Base-by-base conservation (phyloP, 2,113 vertebrate species). In the Lagopus leucura region DNA sequence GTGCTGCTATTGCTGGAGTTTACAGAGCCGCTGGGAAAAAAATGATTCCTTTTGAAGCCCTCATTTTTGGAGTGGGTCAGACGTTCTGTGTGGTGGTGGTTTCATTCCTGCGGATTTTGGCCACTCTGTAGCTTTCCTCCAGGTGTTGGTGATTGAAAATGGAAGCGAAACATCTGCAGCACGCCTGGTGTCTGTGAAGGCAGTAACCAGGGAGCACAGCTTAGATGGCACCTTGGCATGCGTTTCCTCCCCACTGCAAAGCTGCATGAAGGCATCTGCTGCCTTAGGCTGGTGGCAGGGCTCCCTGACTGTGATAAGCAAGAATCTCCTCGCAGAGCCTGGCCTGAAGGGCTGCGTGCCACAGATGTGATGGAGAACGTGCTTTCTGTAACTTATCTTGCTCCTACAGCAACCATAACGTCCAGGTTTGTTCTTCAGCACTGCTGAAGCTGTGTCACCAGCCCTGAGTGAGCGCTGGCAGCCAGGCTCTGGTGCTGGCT, bases 21-120 rank as follows among this genome's bases (percentile, higher is more conserved):
- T 99, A 99, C 97, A 98, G 98, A 97, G 99, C 99, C 12, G 99
- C 99, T 0, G 99, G 98, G 88, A 99, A 99, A 94, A 98, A 97
- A 65, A 99, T 99, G 99, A 98, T 98, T 47, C 98, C 99, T 3
- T 97, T 99, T 54, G 99, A 98, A 96, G 99, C 99, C 28, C 98
- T 99, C 36, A 98, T 99, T 63, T 97, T 99, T 20, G 99, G 99
- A 15, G 99, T 99, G 5, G 99, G 99, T 52, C 99, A 99, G 98
- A 99, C 99, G 0, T 99, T 99, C 90, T 99, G 98, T 13, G 97
- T 99, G 25, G 97, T 99, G 66, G 81, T 99, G 57, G 98, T 99
- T 96, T 99, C 99, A 1, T 99, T 99, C 94, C 96, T 99, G 82
- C 98, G 99, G 94, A 89, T 99, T 77, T 97, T 99, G 75, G 99